These are phyloP conservation scores for Ditylenchus dipsaci DNA, from an alignment of 1,140 invertebrate species.

Conservation along the genomic window DNA sequence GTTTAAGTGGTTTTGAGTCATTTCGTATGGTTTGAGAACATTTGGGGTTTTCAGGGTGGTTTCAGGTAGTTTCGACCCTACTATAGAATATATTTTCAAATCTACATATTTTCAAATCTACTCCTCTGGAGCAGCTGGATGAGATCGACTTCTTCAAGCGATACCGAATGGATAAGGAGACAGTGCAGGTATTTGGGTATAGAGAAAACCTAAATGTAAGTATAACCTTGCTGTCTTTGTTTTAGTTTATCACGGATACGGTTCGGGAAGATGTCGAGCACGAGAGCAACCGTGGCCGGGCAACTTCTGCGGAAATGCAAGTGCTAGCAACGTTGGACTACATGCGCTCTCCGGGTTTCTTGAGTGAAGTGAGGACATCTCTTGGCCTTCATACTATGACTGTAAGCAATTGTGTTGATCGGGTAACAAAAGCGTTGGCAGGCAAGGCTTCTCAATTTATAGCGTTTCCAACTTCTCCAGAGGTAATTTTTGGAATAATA, in stretches of 20 bases:
- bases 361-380: not conserved
- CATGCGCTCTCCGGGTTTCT: not conserved
- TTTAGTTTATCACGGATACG: not conserved
- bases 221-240: too few relatives aligned
- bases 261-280: not conserved
- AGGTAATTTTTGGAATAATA: not conserved
- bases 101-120: too few relatives aligned
- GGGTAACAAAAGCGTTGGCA: not conserved
- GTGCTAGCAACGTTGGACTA: too few relatives aligned
- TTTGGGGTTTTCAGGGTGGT: too few relatives aligned
- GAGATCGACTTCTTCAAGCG: not conserved
- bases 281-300: not conserved
- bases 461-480: not conserved
- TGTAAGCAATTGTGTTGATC: not conserved
- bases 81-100: too few relatives aligned
- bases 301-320: not conserved
- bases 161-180: not conserved
- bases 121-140: not conserved
- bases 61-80: too few relatives aligned
- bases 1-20: too few relatives aligned
- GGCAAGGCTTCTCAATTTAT: not conserved
- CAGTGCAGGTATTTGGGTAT: not conserved
- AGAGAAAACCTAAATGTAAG: not conserved
- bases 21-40: too few relatives aligned
- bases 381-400: not conserved